Evolutionary conservation across 2,888 invertebrate genomes (phyloP), one percentile per base, ranked within the genome.

Genomic region (Suillia variegata): DNA sequence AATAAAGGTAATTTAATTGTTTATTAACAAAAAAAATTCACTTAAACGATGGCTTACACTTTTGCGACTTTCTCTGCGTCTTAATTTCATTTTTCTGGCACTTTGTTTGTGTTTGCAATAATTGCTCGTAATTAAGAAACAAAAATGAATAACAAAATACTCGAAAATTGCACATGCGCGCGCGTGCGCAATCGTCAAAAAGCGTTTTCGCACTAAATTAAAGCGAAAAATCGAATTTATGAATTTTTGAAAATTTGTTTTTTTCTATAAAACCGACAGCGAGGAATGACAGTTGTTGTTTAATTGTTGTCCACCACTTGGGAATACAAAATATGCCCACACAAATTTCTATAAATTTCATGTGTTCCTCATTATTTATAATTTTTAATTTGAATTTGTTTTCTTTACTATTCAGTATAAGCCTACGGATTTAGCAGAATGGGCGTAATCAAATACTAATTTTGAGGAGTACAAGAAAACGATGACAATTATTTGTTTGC

Each of bases 11-110:
- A 10, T 26, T 26, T 10, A 26, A 26, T 26, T 26, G 5, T n/a
- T 26, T 26, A 26, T 5, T 10, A 26, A 26, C 26, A 26, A 26
- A 26, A 26, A 26, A 26, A 6, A 26, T 26, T 26, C 5, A 26
- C 26, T 26, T 26, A 26, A 26, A 10, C 26, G 10, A 10, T 26
- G 26, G 26, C 38, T 20, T 62, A 70, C 67, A 64, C 69, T 70
- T 51, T 61, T 67, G 56, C 65, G 48, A 52, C 54, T 66, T 50
- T 55, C 55, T 49, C 49, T 55, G 55, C 55, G 48, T 49, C 22
- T 55, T 34, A 55, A 49, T 34, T 49, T 55, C 49, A 55, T 55
- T 48, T 51, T 42, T 42, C n/a, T n/a, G n/a, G n/a, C n/a, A n/a
- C n/a, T n/a, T n/a, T n/a, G 38, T 42, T 22, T 51, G 5, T 31